Conservation (phyloP, 2,113 vertebrate genomes). For the Petroica traversi region DNA sequence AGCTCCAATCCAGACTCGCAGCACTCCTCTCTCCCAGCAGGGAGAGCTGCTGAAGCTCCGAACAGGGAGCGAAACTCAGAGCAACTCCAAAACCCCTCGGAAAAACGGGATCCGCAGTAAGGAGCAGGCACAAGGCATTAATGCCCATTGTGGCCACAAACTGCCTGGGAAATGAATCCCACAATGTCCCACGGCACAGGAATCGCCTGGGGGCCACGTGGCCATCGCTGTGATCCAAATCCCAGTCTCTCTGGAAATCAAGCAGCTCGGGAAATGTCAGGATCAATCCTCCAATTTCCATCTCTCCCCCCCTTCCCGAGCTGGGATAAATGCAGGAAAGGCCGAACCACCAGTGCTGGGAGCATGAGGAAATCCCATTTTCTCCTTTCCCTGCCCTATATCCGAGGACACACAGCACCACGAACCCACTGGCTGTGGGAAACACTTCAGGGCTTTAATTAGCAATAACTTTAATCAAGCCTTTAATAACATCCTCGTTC, state of each 20-base stretch:
- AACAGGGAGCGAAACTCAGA: fast-evolving
- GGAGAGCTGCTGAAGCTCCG: neutral
- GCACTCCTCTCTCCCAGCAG: neutral
- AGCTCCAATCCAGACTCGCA: fast-evolving
- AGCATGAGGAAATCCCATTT: fast-evolving
- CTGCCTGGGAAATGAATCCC: fast-evolving
- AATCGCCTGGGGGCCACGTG: neutral
- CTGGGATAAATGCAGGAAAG: fast-evolving
- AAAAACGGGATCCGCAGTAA: neutral
- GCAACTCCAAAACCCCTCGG: fast-evolving
- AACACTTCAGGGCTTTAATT: neutral
- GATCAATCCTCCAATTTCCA: neutral
- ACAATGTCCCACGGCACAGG: neutral
- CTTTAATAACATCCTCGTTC: neutral
- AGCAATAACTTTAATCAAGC: neutral
- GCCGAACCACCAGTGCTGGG: neutral
- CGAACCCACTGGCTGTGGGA: fast-evolving
- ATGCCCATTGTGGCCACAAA: fast-evolving
- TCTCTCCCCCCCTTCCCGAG: fast-evolving
- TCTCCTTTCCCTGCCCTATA: neutral
- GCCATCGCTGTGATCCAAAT: fast-evolving
- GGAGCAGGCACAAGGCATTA: neutral
- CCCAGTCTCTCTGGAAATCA: neutral
- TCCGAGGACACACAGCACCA: fast-evolving
- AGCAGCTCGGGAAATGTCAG: neutral